phyloP scores from a whole-genome alignment of 2,888 invertebrate species.

The Trissolcus japonicus region DNA sequence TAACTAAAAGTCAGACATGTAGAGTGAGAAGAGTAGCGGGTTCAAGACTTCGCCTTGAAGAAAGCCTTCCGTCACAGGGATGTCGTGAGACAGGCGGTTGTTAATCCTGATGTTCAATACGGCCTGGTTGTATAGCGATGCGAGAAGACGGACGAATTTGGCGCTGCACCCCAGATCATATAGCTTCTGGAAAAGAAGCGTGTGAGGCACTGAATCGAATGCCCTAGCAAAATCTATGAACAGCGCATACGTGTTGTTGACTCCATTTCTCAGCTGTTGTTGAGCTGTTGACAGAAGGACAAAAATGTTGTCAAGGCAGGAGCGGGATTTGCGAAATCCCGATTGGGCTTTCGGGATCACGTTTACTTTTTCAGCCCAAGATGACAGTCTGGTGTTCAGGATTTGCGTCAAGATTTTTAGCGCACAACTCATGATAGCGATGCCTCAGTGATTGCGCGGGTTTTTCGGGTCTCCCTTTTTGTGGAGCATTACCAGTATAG shows the following conservation, averaged over 20 bases:
- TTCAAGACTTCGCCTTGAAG: not conserved
- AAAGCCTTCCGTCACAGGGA: not conserved
- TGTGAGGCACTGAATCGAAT: not conserved
- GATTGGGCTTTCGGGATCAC: constrained; percentile 6
- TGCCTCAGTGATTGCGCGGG: not conserved
- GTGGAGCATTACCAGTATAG: not conserved
- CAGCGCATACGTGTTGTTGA: not conserved
- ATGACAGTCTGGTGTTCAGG: constrained; percentile 1
- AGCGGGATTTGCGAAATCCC: constrained; percentile 2
- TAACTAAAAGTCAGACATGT: not conserved
- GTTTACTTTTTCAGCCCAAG: not conserved
- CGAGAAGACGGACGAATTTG: not conserved
- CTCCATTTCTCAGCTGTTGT: not conserved
- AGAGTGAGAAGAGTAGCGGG: not conserved
- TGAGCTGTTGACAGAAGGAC: constrained; percentile 1
- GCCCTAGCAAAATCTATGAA: not conserved
- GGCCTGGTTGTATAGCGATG: not conserved
- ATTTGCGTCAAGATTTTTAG: not conserved
- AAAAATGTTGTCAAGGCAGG: constrained; percentile 5
- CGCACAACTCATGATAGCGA: not conserved
- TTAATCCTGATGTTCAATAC: not conserved
- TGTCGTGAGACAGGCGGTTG: not conserved
- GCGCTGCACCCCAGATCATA: not conserved
- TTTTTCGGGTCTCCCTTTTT: not conserved
- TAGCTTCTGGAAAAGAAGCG: not conserved